Conservation (phyloP, 2,113 vertebrate species). For the Eonycteris spelaea region DNA sequence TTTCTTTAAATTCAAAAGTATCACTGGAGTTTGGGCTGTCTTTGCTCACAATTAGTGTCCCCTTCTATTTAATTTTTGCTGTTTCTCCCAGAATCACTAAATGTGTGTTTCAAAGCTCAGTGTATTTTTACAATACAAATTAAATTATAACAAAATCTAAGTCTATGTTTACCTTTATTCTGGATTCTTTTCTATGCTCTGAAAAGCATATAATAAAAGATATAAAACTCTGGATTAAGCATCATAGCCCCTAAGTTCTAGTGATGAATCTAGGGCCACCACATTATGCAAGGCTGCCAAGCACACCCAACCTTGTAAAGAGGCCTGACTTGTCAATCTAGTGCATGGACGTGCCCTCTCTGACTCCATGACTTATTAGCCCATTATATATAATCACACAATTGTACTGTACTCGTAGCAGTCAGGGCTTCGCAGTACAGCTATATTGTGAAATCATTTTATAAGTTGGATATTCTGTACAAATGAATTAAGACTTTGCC, state of each 20-base stretch:
- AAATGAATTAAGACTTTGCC: not conserved
- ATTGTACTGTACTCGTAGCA: not conserved
- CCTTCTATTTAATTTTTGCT: not conserved
- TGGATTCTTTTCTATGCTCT: not conserved
- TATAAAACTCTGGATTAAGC: not conserved
- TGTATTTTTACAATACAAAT: not conserved
- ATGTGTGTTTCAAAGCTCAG: not conserved
- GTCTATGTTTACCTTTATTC: not conserved
- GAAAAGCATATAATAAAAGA: not conserved
- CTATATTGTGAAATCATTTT: not conserved
- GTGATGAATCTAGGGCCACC: not conserved
- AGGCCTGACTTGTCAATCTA: not conserved
- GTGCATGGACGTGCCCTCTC: not conserved
- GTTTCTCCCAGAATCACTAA: not conserved
- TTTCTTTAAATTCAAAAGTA: not conserved
- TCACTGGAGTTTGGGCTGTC: not conserved
- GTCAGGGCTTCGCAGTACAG: not conserved
- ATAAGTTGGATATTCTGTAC: not conserved
- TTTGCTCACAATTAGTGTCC: not conserved
- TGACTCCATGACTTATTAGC: not conserved
- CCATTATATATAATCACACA: not conserved
- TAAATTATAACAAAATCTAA: not conserved
- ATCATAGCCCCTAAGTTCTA: not conserved
- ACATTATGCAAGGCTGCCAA: not conserved
- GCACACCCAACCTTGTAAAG: not conserved